phyloP scores from a whole-genome alignment of 2,888 invertebrate genomes.

The Dyspetes luteomarginatus region DNA sequence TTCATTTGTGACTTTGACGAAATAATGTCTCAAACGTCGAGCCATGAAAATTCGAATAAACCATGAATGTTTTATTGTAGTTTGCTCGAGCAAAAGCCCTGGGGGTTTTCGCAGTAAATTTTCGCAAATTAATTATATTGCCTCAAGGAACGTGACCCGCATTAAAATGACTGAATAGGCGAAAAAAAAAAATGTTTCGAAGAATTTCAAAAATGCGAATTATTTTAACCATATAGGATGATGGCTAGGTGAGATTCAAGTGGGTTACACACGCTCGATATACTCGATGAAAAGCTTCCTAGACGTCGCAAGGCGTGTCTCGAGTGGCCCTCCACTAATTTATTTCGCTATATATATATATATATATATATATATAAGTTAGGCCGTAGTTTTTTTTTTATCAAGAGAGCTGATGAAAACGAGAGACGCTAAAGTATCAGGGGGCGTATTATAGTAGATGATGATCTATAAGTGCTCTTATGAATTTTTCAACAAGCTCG shows the following conservation, averaged over 20 bases:
- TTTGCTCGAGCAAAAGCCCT: too few species aligned
- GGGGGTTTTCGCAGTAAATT: background rate
- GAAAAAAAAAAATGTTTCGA: slow-evolving; percentile 3
- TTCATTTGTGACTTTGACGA: background rate
- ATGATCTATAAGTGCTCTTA: too few species aligned
- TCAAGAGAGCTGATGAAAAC: slow-evolving; percentile 30
- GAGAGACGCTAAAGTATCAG: slow-evolving; percentile 19
- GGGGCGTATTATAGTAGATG: background rate
- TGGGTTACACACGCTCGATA: slow-evolving; percentile 46
- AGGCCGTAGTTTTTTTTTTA: slow-evolving; percentile 20
- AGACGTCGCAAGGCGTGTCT: slow-evolving; percentile 59
- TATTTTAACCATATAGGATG: slow-evolving; percentile 23
- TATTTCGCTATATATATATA: slow-evolving; percentile 36
- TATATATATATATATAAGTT: too few species aligned
- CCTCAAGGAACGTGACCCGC: slow-evolving; percentile 15
- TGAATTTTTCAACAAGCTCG: slow-evolving; percentile 19
- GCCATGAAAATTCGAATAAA: background rate
- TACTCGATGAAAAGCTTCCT: slow-evolving; percentile 41
- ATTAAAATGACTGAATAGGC: slow-evolving; percentile 4
- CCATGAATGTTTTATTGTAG: too few species aligned
- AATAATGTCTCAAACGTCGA: background rate
- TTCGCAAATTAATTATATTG: background rate
- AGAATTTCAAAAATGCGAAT: slow-evolving; percentile 39
- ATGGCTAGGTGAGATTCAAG: slow-evolving; percentile 1
- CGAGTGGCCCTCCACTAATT: slow-evolving; percentile 59